phyloP scores from a whole-genome alignment of 2,113 vertebrate genomes.

The Dasyornis broadbenti region DNA sequence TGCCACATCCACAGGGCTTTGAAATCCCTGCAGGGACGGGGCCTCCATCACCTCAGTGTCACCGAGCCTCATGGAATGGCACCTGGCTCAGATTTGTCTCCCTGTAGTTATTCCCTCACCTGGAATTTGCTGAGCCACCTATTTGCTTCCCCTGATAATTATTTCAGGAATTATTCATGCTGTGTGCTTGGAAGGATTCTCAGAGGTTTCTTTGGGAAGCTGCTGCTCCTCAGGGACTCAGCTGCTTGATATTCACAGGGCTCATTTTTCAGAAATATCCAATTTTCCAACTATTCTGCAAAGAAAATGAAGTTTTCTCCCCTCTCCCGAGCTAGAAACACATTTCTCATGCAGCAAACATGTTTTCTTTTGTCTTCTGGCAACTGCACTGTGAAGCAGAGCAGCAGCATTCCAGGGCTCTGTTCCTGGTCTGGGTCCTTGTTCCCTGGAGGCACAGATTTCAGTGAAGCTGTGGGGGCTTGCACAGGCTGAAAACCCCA shows the following conservation, averaged over 20 bases:
- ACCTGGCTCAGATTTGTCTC: not conserved
- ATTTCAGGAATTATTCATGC: slow-evolving; percentile 26
- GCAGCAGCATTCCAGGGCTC: accelerated
- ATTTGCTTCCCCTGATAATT: not conserved
- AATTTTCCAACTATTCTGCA: not conserved
- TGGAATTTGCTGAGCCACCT: not conserved
- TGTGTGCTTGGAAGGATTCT: not conserved
- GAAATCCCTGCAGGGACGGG: not conserved
- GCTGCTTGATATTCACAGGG: slow-evolving; percentile 6
- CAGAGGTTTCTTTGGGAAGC: not conserved
- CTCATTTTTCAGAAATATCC: not conserved
- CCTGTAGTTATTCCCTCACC: not conserved
- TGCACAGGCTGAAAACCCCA: not conserved
- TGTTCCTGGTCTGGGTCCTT: not conserved
- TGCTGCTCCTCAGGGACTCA: not conserved
- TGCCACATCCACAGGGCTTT: not conserved
- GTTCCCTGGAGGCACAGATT: not conserved
- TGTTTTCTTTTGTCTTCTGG: not conserved
- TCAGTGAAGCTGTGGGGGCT: not conserved
- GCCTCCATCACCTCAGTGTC: not conserved
- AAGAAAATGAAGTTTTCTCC: not conserved
- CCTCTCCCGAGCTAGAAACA: not conserved
- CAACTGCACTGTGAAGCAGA: not conserved
- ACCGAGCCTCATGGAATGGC: accelerated
- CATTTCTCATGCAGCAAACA: not conserved